These are phyloP conservation scores for Luscinia luscinia DNA, from an alignment of 2,797 vertebrate species.

Conservation along the genomic window DNA sequence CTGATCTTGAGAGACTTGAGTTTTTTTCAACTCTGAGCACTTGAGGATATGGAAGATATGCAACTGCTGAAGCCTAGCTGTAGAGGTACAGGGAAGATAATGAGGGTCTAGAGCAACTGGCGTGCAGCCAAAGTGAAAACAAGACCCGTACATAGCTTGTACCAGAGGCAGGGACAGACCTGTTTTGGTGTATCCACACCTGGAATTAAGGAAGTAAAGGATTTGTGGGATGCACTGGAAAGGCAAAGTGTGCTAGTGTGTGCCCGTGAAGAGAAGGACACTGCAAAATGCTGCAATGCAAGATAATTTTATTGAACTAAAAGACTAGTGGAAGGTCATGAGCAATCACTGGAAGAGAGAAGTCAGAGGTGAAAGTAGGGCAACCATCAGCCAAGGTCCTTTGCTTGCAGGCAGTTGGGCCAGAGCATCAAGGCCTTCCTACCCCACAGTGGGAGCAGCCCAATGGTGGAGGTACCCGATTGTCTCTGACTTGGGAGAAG, in stretches of 20 bases:
- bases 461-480: fast-evolving
- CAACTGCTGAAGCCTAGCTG: background rate
- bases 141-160: fast-evolving
- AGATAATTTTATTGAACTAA: background rate
- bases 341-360: background rate
- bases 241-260: background rate
- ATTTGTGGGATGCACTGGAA: fast-evolving
- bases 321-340: fast-evolving
- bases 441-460: fast-evolving
- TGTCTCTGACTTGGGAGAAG: background rate
- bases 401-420: fast-evolving
- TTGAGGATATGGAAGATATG: fast-evolving
- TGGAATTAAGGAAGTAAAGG: background rate
- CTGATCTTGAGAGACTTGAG: background rate
- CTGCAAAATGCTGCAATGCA: too few relatives aligned
- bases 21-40: background rate
- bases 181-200: too few relatives aligned
- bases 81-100: fast-evolving
- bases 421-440: background rate
- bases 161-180: background rate
- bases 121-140: background rate
- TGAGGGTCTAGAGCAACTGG: background rate
- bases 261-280: background rate
- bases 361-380: too few relatives aligned
- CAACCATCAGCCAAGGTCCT: fast-evolving